phyloP scores from a whole-genome alignment of 2,888 invertebrate genomes.

The Dolomedes plantarius region DNA sequence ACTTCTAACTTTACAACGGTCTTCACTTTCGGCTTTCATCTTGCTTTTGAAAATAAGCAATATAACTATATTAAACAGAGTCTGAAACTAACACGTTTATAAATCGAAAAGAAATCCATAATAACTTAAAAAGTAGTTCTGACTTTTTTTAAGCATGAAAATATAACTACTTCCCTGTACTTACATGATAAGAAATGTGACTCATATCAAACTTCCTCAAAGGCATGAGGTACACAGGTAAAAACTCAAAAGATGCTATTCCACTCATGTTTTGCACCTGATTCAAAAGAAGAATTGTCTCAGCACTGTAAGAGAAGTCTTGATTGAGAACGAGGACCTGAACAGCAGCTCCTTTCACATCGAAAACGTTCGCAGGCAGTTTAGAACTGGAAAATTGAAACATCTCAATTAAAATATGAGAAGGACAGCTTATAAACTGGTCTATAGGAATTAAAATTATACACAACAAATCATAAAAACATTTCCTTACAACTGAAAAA shows the following conservation, averaged over 20 bases:
- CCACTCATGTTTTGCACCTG: conserved; percentile 65
- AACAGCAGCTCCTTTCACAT: conserved; percentile 43
- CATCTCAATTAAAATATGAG: no score
- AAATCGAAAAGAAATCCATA: no score
- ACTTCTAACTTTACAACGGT: no score
- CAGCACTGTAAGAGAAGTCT: conserved; percentile 49
- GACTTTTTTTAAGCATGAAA: no score
- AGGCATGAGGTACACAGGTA: conserved; percentile 59
- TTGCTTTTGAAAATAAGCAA: no score
- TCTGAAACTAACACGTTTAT: no score
- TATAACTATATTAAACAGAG: no score
- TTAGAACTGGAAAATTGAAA: conserved; percentile 25
- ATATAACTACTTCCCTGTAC: no score
- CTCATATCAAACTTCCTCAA: conserved; percentile 59
- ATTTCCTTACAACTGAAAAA: conserved; percentile 65
- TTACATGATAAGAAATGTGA: conserved; percentile 52
- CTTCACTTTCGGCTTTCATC: no score
- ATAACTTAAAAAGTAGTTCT: no score
- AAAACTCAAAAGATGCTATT: conserved; percentile 43
- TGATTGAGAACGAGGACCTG: conserved; percentile 59
- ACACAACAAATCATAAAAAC: neutral
- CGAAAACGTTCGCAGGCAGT: conserved; percentile 21
- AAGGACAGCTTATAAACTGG: no score
- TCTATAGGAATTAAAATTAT: no score
- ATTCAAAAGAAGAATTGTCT: conserved; percentile 41